These are phyloP conservation scores for Gryllus bimaculatus DNA, from an alignment of 1,140 invertebrate species.

Conservation along the genomic window DNA sequence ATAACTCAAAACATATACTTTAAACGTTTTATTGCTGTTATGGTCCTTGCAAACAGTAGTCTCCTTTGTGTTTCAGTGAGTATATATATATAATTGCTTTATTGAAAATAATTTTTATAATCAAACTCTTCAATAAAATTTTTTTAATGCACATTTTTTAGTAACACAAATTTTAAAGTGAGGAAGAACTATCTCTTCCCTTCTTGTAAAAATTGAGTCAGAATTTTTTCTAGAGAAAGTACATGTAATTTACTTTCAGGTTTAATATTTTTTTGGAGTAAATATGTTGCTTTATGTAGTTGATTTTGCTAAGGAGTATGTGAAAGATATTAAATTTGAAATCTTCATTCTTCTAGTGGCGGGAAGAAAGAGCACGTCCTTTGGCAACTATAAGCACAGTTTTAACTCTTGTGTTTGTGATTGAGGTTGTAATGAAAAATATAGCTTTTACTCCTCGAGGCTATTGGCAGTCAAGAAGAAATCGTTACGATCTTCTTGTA, in stretches of 20 bases:
- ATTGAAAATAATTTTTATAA: too few species aligned
- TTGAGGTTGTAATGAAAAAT: conserved; percentile 95
- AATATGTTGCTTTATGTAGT: neutral
- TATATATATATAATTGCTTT: conserved; percentile 23
- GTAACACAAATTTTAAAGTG: too few species aligned
- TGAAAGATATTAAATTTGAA: neutral
- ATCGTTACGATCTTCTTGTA: conserved; percentile 95
- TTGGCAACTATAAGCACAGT: conserved; percentile 80
- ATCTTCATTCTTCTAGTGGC: conserved; percentile 54
- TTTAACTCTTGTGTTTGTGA: conserved; percentile 75
- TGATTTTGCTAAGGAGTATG: neutral
- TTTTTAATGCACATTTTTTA: too few species aligned
- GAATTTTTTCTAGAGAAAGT: too few species aligned
- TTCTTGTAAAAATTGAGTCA: too few species aligned
- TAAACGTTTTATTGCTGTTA: conserved; percentile 85
- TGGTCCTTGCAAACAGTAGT: conserved; percentile 85
- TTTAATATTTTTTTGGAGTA: too few species aligned
- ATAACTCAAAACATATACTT: conserved; percentile 95
- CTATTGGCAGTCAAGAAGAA: conserved; percentile 96
- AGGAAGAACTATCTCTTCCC: too few species aligned
- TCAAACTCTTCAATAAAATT: too few species aligned
- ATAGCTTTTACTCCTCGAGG: conserved; percentile 96
- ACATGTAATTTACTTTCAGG: too few species aligned
- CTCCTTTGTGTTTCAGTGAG: conserved; percentile 86
- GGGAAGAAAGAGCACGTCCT: conserved; percentile 58